phyloP scores from a whole-genome alignment of 2,113 vertebrate genomes.

The Lepus europaeus region DNA sequence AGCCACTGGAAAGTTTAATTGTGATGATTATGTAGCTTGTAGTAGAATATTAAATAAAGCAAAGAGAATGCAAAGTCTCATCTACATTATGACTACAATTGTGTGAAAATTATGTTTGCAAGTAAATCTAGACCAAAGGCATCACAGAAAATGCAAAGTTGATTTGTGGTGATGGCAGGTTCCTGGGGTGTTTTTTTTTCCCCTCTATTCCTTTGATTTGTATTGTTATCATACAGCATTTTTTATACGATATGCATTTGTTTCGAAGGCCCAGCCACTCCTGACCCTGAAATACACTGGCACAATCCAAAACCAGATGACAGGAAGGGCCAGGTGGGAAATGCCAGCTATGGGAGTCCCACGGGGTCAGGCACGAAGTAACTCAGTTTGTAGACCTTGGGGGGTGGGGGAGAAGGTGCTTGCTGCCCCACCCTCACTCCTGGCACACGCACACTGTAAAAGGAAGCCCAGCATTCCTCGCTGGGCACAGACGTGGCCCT shows the following conservation, averaged over 20 bases:
- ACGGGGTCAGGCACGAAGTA: neutral
- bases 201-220: slow-evolving; percentile 41
- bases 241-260: neutral
- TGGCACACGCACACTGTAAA: rapidly evolving
- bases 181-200: neutral
- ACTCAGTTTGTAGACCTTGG: neutral
- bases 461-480: neutral
- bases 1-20: slow-evolving; percentile 62
- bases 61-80: slow-evolving; percentile 56
- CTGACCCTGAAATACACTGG: slow-evolving; percentile 55
- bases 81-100: neutral
- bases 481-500: neutral
- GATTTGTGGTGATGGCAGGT: neutral
- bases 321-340: neutral
- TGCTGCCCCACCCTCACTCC: neutral
- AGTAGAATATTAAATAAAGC: slow-evolving; percentile 45
- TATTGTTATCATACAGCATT: slow-evolving; percentile 14
- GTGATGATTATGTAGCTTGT: slow-evolving; percentile 30
- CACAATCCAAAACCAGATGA: neutral
- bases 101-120: slow-evolving; percentile 53
- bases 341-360: neutral
- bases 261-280: neutral
- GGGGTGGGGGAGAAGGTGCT: neutral
- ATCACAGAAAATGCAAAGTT: neutral
- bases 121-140: slow-evolving; percentile 59